Conservation (phyloP, 1,140 invertebrate genomes). For the Armadillidium nasatum region DNA sequence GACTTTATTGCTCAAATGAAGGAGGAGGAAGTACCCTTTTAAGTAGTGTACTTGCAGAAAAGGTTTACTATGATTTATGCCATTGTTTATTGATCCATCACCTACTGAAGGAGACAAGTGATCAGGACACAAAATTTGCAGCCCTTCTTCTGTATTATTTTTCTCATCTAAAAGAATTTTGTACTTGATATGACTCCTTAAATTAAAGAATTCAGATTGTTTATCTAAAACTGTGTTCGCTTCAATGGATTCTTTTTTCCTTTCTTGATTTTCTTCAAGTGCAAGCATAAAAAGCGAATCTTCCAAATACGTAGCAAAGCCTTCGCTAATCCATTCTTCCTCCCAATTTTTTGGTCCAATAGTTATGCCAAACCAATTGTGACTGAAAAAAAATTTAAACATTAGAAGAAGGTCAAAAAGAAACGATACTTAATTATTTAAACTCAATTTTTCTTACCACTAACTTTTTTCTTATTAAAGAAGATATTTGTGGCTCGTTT, state of each 20-base stretch:
- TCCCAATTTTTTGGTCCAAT: slow-evolving; percentile 53
- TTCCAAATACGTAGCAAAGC: slow-evolving; percentile 53
- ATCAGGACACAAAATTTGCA: slow-evolving; percentile 48
- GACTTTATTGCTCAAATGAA: slow-evolving; percentile 47
- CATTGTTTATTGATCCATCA: slow-evolving; percentile 50
- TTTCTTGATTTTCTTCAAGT: not conserved
- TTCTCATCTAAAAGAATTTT: slow-evolving; percentile 49
- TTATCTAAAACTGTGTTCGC: not conserved
- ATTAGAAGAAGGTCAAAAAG: not conserved
- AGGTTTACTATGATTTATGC: slow-evolving; percentile 51
- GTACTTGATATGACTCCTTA: slow-evolving; percentile 47
- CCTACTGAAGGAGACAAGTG: slow-evolving; percentile 21
- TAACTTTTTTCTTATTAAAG: no score
- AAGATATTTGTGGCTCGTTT: no score
- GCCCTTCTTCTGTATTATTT: slow-evolving; percentile 47
- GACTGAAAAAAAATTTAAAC: slow-evolving; percentile 44
- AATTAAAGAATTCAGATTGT: slow-evolving; percentile 40
- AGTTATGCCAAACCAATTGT: slow-evolving; percentile 53
- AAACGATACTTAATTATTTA: no score
- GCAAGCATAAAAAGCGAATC: slow-evolving; percentile 40
- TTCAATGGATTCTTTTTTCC: not conserved
- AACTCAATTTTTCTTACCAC: no score
- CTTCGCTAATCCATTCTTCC: slow-evolving; percentile 55
- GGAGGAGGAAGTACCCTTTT: slow-evolving; percentile 53
- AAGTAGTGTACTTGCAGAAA: slow-evolving; percentile 54